These are phyloP conservation scores for Cinclus cinclus DNA, from an alignment of 2,113 vertebrate species.

Conservation along the genomic window DNA sequence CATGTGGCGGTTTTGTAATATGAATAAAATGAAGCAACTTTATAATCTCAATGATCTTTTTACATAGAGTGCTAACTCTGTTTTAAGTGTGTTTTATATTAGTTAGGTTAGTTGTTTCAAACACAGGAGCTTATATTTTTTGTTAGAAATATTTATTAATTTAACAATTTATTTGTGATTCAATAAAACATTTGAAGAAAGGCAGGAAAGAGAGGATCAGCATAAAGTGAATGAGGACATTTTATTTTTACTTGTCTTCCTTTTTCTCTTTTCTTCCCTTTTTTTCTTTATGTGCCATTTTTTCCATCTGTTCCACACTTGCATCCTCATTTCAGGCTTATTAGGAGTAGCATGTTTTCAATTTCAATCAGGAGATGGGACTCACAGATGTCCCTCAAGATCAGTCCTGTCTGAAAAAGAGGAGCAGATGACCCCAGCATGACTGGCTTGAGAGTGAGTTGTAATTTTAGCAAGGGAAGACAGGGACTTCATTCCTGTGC, in stretches of 20 bases:
- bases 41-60: slow-evolving; percentile 24
- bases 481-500: not conserved
- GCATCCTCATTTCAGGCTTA: not conserved
- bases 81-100: slow-evolving; percentile 31
- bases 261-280: not conserved
- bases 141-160: not conserved
- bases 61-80: not conserved
- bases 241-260: not conserved
- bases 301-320: not conserved
- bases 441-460: not conserved
- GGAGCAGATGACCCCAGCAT: not conserved
- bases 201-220: not conserved
- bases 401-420: not conserved
- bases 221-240: not conserved
- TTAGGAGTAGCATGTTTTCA: not conserved
- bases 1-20: slow-evolving; percentile 28
- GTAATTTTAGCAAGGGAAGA: not conserved
- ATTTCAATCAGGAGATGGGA: not conserved
- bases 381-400: not conserved
- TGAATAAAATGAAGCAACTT: slow-evolving; percentile 43
- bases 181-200: not conserved
- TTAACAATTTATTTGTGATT: not conserved
- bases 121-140: not conserved
- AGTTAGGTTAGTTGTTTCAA: not conserved
- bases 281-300: not conserved